A percentile compares a stretch with the other conserved stretches of the same genome.
These are phyloP conservation scores for Crotophaga sulcirostris DNA, from an alignment of 2,113 vertebrate species.

Conservation along the genomic window DNA sequence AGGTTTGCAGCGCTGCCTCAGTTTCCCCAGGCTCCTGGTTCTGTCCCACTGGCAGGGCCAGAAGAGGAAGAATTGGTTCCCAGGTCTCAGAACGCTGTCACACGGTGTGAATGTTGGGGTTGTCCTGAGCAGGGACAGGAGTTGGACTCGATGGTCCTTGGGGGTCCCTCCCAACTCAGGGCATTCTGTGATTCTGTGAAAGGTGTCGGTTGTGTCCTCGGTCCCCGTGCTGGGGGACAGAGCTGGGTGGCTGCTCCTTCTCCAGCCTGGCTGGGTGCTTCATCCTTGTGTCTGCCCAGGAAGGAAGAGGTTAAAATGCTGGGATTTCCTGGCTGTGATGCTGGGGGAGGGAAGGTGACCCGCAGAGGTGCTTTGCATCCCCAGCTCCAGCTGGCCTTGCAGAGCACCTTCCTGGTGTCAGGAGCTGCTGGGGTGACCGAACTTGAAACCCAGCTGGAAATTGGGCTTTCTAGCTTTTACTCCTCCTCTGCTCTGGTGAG, in stretches of 20 bases:
- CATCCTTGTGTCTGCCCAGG: not conserved
- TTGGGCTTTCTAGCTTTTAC: not conserved
- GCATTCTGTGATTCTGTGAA: too few relatives aligned
- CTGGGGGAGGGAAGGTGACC: not conserved
- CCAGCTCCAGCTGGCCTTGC: not conserved
- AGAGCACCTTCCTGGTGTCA: rapidly evolving
- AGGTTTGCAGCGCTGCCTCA: not conserved
- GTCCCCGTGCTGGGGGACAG: rapidly evolving
- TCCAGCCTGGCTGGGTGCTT: not conserved
- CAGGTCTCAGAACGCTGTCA: not conserved
- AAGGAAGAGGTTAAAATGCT: not conserved
- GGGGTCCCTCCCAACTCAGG: too few relatives aligned
- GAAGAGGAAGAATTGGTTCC: not conserved
- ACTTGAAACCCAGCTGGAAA: not conserved
- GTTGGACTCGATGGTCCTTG: too few relatives aligned
- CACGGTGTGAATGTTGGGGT: too few relatives aligned
- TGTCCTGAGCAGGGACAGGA: too few relatives aligned
- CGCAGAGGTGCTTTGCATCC: not conserved
- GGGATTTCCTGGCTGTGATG: not conserved
- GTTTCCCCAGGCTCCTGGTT: not conserved
- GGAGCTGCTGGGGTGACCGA: not conserved
- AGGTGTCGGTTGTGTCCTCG: rapidly evolving
- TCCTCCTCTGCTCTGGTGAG: too few relatives aligned
- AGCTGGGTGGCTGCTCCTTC: not conserved
- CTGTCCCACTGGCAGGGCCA: rapidly evolving